phyloP scores from a whole-genome alignment of 2,888 invertebrate genomes.

The Apamea epomidion region DNA sequence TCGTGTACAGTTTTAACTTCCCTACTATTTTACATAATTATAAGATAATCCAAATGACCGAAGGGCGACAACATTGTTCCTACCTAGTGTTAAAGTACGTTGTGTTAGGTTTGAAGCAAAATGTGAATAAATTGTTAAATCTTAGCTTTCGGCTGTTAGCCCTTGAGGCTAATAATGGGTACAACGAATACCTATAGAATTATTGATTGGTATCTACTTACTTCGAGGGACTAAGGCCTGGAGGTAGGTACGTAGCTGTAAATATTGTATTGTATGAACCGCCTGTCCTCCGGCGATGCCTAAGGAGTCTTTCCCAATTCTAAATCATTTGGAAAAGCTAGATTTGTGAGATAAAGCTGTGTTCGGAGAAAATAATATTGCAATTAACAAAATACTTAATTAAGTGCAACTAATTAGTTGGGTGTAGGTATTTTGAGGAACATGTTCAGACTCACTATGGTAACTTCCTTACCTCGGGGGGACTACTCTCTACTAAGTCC shows the following conservation, averaged over 20 bases:
- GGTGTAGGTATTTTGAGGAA: not conserved
- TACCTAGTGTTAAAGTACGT: not conserved
- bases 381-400: not conserved
- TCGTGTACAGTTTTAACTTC: not conserved
- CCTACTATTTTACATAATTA: not conserved
- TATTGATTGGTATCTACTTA: conserved; percentile 62
- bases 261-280: conserved; percentile 45
- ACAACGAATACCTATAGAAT: conserved; percentile 52
- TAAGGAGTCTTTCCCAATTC: conserved; percentile 21
- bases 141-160: conserved; percentile 28
- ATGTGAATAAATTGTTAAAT: conserved; percentile 28
- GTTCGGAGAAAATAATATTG: not conserved
- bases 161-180: conserved; percentile 39
- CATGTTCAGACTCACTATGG: not conserved
- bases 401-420: not conserved
- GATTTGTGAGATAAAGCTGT: conserved; percentile 12
- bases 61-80: not conserved
- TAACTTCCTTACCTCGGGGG: not conserved
- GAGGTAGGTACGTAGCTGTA: conserved; percentile 45
- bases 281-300: conserved; percentile 29
- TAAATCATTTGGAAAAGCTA: conserved; percentile 27
- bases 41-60: not conserved
- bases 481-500: not conserved
- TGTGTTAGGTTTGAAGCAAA: not conserved
- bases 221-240: conserved; percentile 39